Percentiles rank a stretch among this genome's conserved stretches.
Evolutionary conservation across 2,888 invertebrate genomes (phyloP).

Genomic region (Odontothrips loti): DNA sequence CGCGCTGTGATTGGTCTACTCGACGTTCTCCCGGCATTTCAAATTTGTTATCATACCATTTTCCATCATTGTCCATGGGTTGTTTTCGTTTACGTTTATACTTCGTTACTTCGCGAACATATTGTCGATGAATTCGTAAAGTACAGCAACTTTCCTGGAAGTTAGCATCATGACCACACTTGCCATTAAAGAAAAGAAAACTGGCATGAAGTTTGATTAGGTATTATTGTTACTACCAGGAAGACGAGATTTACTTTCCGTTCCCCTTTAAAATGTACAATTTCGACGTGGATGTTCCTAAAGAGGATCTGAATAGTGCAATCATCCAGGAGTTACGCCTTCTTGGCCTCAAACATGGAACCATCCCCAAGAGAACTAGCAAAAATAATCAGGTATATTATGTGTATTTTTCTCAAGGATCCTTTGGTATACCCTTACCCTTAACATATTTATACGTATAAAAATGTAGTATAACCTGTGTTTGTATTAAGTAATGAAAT

Average conservation of each 20-base stretch:
- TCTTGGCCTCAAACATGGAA: background rate
- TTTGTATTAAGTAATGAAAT: background rate
- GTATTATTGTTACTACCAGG: background rate
- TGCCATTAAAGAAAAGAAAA: background rate
- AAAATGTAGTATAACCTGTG: background rate
- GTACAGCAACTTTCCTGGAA: no score
- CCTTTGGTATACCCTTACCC: background rate
- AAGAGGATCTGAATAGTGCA: background rate
- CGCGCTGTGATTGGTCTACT: background rate
- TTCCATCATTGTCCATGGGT: background rate
- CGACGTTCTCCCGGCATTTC: background rate
- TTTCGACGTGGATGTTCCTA: background rate
- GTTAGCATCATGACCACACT: background rate
- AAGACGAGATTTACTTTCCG: no score
- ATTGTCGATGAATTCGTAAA: no score
- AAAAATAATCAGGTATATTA: background rate
- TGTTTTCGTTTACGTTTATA: background rate
- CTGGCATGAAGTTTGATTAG: background rate
- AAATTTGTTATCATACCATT: conserved; percentile 1
- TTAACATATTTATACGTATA: background rate
- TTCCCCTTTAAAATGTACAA: background rate
- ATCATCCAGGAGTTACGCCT: background rate
- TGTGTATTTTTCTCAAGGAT: no score
- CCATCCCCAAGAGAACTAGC: background rate
- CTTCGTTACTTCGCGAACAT: background rate